Percentiles rank a stretch among this genome's conserved stretches.
Conservation (phyloP, 1,140 invertebrate genomes). For the Tribolium castaneum region DNA sequence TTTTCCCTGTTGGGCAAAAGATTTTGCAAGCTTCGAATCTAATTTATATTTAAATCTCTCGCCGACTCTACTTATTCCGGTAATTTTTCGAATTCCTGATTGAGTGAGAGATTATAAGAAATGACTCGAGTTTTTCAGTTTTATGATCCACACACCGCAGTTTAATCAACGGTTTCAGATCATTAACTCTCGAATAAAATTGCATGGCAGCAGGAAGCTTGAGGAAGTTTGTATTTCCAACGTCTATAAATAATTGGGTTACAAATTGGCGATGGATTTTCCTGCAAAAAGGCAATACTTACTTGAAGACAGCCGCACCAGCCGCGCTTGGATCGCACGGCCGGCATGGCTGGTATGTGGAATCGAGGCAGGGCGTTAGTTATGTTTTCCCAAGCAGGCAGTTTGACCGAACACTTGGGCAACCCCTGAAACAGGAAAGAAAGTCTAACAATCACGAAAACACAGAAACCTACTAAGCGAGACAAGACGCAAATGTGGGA, state of each 20-base stretch:
- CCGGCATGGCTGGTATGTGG: conserved; percentile 67
- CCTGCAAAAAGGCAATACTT: conserved; percentile 49
- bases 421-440: conserved; percentile 60
- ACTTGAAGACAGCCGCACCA: conserved; percentile 74
- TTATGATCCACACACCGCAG: neutral
- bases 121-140: neutral
- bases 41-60: no score
- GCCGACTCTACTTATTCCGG: no score
- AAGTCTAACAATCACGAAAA: conserved; percentile 20
- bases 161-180: neutral
- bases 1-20: neutral
- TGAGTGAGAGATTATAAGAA: no score
- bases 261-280: neutral
- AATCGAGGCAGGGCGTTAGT: conserved; percentile 63
- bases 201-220: neutral
- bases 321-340: conserved; percentile 68
- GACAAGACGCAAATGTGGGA: conserved; percentile 7
- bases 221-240: neutral
- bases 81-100: no score
- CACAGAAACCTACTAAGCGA: conserved; percentile 39
- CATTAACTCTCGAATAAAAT: neutral
- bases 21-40: neutral
- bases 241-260: no score
- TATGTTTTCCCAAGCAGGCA: conserved; percentile 62
- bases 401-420: conserved; percentile 62